Conservation (phyloP, 2,113 vertebrate genomes). For the Scomber scombrus region DNA sequence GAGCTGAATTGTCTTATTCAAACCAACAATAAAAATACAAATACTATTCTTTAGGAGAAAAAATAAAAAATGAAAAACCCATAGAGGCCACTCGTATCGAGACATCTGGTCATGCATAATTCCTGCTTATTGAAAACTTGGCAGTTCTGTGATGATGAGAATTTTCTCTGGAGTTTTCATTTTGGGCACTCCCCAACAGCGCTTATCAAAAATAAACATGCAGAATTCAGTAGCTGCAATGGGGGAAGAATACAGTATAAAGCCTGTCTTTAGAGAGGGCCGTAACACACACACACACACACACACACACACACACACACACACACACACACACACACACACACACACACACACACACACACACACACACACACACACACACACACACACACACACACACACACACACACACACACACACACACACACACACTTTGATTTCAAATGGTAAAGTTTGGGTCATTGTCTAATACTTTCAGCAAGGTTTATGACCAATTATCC, state of each 20-base stretch:
- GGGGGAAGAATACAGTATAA: slow-evolving; percentile 10
- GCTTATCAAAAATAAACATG: slow-evolving; percentile 79
- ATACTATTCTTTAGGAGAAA: slow-evolving; percentile 25
- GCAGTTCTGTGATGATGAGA: slow-evolving; percentile 72
- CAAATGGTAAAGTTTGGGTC: no score
- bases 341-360: no score
- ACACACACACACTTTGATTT: no score
- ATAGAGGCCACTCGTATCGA: slow-evolving; percentile 64
- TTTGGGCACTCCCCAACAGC: slow-evolving; percentile 69
- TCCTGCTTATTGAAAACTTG: slow-evolving; percentile 80
- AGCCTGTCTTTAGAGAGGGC: slow-evolving; percentile 19
- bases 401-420: no score
- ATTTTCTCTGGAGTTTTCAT: slow-evolving; percentile 74
- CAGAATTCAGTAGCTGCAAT: slow-evolving; percentile 32
- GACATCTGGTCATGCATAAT: slow-evolving; percentile 84
- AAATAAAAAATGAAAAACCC: slow-evolving; percentile 34
- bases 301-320: no score
- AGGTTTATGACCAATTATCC: no score
- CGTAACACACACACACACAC: no score
- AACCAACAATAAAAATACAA: no score
- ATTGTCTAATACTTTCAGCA: no score
- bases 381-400: no score
- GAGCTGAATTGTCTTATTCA: slow-evolving; percentile 46
- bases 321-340: no score
- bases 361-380: no score